Evolutionary conservation across 1,140 invertebrate species (phyloP).

Genomic region (Amyelois transitella): DNA sequence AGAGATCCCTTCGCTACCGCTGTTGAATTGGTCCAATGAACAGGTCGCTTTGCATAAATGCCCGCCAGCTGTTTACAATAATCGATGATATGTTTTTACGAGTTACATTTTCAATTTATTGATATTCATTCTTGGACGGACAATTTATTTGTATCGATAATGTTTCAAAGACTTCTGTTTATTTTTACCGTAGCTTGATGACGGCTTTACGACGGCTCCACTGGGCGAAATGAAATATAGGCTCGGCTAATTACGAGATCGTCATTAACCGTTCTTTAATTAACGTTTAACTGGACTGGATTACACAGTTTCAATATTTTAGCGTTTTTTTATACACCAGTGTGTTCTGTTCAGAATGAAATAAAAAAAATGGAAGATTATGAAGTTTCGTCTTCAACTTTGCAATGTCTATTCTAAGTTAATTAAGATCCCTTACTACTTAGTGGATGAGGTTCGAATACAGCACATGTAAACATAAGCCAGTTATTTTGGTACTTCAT

Average conservation of each 20-base stretch:
- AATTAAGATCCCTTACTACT: no score
- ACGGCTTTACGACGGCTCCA: slow-evolving; percentile 47
- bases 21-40: slow-evolving; percentile 59
- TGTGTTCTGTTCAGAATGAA: no score
- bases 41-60: slow-evolving; percentile 63
- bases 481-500: neutral
- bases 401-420: no score
- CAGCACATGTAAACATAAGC: no score
- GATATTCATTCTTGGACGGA: slow-evolving; percentile 57
- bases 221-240: slow-evolving; percentile 29
- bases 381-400: no score
- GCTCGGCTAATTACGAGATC: slow-evolving; percentile 35
- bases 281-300: slow-evolving; percentile 12
- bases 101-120: slow-evolving; percentile 72
- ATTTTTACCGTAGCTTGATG: slow-evolving; percentile 42
- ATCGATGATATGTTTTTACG: slow-evolving; percentile 69
- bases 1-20: slow-evolving; percentile 54
- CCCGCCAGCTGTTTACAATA: slow-evolving; percentile 71
- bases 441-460: no score
- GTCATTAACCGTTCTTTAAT: slow-evolving; percentile 20
- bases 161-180: slow-evolving; percentile 65
- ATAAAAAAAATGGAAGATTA: no score
- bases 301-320: slow-evolving; percentile 1
- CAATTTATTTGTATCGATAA: slow-evolving; percentile 69
- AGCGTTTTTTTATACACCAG: no score